These are phyloP conservation scores for Epizoanthus illoricatus DNA, from an alignment of 92 coral and sea anemone species.

Conservation along the genomic window DNA sequence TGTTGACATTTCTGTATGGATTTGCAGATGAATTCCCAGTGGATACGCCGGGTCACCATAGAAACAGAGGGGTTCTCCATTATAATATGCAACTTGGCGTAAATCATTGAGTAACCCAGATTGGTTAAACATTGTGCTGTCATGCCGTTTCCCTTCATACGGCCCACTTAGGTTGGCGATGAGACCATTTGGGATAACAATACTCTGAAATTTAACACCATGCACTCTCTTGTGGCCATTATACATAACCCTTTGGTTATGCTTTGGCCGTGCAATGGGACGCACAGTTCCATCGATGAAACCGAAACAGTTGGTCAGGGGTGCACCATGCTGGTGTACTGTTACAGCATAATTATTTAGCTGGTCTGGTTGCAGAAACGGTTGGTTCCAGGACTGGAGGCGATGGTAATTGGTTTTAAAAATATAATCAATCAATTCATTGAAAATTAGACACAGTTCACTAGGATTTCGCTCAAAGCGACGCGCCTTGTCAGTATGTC, in stretches of 20 bases:
- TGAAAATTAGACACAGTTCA: too few relatives aligned
- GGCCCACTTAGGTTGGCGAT: constrained; percentile 35
- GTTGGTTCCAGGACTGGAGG: too few relatives aligned
- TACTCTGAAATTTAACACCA: constrained; percentile 34
- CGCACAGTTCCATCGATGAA: constrained; percentile 32
- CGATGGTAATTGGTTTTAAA: too few relatives aligned
- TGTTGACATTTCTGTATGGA: constrained; percentile 16
- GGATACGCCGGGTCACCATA: constrained; percentile 12
- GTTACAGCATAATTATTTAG: neutral
- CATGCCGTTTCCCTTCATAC: constrained; percentile 29
- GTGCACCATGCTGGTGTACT: neutral
- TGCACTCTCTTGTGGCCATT: constrained; percentile 27
- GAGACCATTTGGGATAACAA: constrained; percentile 27
- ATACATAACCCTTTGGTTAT: constrained; percentile 29
- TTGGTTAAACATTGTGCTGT: constrained; percentile 20
- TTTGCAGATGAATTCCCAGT: constrained; percentile 22
- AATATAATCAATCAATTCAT: too few relatives aligned
- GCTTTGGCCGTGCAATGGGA: constrained; percentile 37
- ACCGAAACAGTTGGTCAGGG: neutral
- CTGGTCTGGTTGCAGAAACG: neutral
- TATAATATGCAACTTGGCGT: constrained; percentile 22
- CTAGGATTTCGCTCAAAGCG: neutral
- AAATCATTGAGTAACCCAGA: constrained; percentile 15
- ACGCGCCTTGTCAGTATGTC: neutral
- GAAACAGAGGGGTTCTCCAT: constrained; percentile 23